phyloP scores from a whole-genome alignment of 2,888 invertebrate genomes.

The Dryocosmus kuriphilus region DNA sequence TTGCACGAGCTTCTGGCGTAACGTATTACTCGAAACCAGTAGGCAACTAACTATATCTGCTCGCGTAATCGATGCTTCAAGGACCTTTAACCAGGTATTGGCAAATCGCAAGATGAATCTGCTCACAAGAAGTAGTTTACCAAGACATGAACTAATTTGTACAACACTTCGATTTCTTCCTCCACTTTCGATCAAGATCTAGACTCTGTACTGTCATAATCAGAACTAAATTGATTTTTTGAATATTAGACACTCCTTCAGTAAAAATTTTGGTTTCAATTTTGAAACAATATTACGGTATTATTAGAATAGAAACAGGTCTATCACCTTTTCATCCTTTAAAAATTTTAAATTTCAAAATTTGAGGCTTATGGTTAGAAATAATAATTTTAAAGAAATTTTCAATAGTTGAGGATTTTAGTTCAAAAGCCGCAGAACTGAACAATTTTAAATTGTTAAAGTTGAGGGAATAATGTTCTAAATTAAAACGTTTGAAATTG shows the following conservation, averaged over 20 bases:
- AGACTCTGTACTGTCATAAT: neutral
- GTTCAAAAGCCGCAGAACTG: no score
- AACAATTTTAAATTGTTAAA: no score
- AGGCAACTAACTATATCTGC: neutral
- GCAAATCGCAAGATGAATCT: constrained; percentile 31
- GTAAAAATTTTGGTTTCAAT: no score
- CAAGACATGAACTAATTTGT: constrained; percentile 17
- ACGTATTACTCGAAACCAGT: constrained; percentile 23
- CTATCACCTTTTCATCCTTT: no score
- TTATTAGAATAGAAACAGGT: no score
- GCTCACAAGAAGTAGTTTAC: constrained; percentile 11
- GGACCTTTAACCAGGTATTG: constrained; percentile 27
- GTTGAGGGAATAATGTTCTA: no score
- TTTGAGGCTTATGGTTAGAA: no score
- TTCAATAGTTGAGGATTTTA: no score
- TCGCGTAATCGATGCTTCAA: constrained; percentile 28
- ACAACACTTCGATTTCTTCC: constrained; percentile 15
- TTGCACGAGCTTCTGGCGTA: neutral
- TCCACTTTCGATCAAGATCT: neutral
- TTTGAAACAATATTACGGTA: no score
- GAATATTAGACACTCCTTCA: neutral
- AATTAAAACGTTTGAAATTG: no score
- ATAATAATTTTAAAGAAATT: no score
- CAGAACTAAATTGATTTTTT: neutral
- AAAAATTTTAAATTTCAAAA: no score